These are phyloP conservation scores for Cordylochernes scorpioides DNA, from an alignment of 2,888 invertebrate genomes.

Conservation along the genomic window DNA sequence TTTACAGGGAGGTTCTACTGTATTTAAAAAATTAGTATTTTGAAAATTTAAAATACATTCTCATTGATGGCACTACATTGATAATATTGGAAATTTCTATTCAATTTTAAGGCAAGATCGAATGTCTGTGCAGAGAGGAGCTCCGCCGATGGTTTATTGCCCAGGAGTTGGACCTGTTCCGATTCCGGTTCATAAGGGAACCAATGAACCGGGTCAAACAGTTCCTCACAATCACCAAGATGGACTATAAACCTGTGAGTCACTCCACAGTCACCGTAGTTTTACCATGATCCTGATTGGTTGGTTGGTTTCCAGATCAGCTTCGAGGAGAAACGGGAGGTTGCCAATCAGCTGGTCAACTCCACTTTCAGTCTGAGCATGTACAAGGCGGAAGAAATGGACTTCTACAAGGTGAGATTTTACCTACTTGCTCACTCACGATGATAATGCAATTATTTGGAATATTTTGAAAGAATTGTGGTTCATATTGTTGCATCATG, in stretches of 20 bases:
- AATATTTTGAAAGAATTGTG: too few species aligned
- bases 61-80: too few species aligned
- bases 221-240: slow-evolving; percentile 38
- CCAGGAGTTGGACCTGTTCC: slow-evolving; percentile 68
- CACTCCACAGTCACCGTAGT: too few species aligned
- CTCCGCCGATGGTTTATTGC: slow-evolving; percentile 59
- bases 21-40: too few species aligned
- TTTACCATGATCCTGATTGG: too few species aligned
- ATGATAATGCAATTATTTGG: too few species aligned
- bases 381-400: not conserved
- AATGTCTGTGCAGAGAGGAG: slow-evolving; percentile 46
- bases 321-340: not conserved
- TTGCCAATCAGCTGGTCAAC: not conserved
- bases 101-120: too few species aligned
- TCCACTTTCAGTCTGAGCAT: not conserved
- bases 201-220: slow-evolving; percentile 23
- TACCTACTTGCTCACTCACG: too few species aligned
- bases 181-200: slow-evolving; percentile 25
- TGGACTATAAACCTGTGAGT: slow-evolving; percentile 27
- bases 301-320: not conserved
- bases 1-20: too few species aligned
- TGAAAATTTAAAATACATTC: too few species aligned
- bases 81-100: too few species aligned
- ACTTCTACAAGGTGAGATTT: slow-evolving; percentile 1
- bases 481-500: too few species aligned